These are phyloP conservation scores for Masnerella sp. DNA, from an alignment of 2,888 invertebrate species.

Conservation along the genomic window DNA sequence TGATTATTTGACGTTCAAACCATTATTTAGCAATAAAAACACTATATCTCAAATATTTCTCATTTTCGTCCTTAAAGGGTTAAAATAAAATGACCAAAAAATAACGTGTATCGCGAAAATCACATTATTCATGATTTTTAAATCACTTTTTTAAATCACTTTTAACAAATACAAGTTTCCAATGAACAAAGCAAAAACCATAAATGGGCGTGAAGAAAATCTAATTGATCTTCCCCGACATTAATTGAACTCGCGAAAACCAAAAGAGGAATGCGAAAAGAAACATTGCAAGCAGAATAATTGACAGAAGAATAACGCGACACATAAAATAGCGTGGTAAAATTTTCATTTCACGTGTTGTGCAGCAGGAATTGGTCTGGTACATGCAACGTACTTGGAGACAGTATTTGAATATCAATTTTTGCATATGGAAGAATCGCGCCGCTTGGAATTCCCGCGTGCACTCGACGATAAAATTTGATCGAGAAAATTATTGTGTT, in stretches of 20 bases:
- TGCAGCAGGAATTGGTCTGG: slow-evolving; percentile 19
- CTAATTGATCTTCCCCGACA: background rate
- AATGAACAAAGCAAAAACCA: too few relatives aligned
- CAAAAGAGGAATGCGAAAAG: background rate
- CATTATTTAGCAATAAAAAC: too few relatives aligned
- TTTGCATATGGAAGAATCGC: slow-evolving; percentile 16
- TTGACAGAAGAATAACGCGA: slow-evolving; percentile 23
- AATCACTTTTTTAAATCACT: too few relatives aligned
- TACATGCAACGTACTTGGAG: slow-evolving; percentile 13
- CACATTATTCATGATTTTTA: too few relatives aligned
- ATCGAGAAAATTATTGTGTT: slow-evolving; percentile 36
- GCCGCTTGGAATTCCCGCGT: slow-evolving; percentile 26
- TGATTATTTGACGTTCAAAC: too few relatives aligned
- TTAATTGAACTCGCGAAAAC: background rate
- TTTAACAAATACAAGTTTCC: too few relatives aligned
- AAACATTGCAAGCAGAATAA: slow-evolving; percentile 14
- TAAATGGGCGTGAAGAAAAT: too few relatives aligned
- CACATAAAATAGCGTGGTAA: slow-evolving; percentile 35
- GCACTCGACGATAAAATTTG: slow-evolving; percentile 31
- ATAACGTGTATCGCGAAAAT: too few relatives aligned
- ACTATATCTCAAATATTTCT: too few relatives aligned
- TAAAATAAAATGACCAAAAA: too few relatives aligned
- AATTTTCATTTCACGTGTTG: slow-evolving; percentile 23
- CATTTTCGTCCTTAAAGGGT: too few relatives aligned
- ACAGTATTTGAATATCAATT: slow-evolving; percentile 44